Evolutionary conservation across 2,797 vertebrate genomes (phyloP).

Genomic region (Aeoliscus strigatus): DNA sequence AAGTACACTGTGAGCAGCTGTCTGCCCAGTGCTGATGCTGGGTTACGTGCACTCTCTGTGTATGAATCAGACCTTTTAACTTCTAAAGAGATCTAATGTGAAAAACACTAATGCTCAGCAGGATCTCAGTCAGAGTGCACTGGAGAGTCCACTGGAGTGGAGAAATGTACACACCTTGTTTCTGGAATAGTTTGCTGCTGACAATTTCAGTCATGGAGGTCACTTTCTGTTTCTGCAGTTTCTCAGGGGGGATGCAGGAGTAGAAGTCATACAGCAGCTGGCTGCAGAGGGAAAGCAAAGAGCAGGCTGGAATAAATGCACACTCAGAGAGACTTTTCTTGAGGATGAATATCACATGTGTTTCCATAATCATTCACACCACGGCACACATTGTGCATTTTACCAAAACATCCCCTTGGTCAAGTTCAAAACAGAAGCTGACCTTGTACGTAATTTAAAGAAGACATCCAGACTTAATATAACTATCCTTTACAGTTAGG

Average conservation of each 20-base stretch:
- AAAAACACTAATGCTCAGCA: conserved; percentile 18
- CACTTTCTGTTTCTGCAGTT: conserved; percentile 93
- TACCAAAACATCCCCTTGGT: too few species aligned
- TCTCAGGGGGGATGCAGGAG: conserved; percentile 87
- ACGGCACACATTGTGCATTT: too few species aligned
- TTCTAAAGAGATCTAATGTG: conserved; percentile 27
- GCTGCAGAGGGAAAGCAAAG: conserved; percentile 63
- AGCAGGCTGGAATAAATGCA: conserved; percentile 3
- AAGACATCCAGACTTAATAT: too few species aligned
- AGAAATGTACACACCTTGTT: conserved; percentile 77
- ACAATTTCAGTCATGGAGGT: conserved; percentile 96
- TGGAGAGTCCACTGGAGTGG: neutral
- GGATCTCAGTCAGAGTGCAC: conserved; percentile 14
- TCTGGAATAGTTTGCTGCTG: conserved; percentile 87
- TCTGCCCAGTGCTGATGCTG: conserved; percentile 6
- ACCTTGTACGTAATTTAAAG: too few species aligned
- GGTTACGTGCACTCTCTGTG: conserved; percentile 25
- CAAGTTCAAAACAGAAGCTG: too few species aligned
- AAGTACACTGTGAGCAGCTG: conserved; percentile 31
- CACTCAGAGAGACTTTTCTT: too few species aligned
- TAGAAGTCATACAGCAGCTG: conserved; percentile 93
- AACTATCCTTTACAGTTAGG: too few species aligned
- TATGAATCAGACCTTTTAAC: conserved; percentile 37
- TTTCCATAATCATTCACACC: too few species aligned
- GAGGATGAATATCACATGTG: too few species aligned